Percentiles rank a stretch among this genome's conserved stretches.
Evolutionary conservation across 2,888 invertebrate genomes (phyloP).

Genomic region (Lepidonotus clava): DNA sequence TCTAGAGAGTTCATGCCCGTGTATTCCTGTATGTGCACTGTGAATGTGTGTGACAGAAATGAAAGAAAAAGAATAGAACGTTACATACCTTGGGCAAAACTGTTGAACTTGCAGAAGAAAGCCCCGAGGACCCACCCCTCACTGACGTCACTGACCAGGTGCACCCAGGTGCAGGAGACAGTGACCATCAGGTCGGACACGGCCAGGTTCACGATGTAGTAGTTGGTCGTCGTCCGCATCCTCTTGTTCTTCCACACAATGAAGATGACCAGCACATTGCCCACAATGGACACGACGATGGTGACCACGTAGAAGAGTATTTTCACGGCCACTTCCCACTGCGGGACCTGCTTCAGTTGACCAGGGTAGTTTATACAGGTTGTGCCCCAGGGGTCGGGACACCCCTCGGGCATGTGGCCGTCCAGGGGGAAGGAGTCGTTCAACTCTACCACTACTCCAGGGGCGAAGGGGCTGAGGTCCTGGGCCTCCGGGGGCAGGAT

Average conservation of each 20-base stretch:
- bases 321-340: conserved; percentile 60
- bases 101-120: conserved; percentile 89
- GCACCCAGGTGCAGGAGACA: conserved; percentile 86
- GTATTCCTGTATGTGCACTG: too few relatives aligned
- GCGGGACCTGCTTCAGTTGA: conserved; percentile 38
- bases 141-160: conserved; percentile 87
- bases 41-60: too few relatives aligned
- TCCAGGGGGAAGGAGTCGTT: background rate
- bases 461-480: background rate
- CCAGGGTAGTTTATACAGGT: conserved; percentile 54
- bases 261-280: conserved; percentile 60
- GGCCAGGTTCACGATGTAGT: conserved; percentile 76
- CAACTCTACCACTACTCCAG: background rate
- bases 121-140: conserved; percentile 89
- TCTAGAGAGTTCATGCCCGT: too few relatives aligned
- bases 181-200: conserved; percentile 75
- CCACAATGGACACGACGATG: conserved; percentile 58
- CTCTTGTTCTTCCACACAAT: conserved; percentile 63
- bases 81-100: conserved; percentile 86
- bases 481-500: background rate
- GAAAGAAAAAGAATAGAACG: background rate
- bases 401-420: too few relatives aligned
- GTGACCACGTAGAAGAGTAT: conserved; percentile 58
- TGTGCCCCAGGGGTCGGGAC: conserved; percentile 15
- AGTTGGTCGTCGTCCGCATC: conserved; percentile 77